Conservation (phyloP, 2,113 vertebrate genomes). For the Caretta caretta region DNA sequence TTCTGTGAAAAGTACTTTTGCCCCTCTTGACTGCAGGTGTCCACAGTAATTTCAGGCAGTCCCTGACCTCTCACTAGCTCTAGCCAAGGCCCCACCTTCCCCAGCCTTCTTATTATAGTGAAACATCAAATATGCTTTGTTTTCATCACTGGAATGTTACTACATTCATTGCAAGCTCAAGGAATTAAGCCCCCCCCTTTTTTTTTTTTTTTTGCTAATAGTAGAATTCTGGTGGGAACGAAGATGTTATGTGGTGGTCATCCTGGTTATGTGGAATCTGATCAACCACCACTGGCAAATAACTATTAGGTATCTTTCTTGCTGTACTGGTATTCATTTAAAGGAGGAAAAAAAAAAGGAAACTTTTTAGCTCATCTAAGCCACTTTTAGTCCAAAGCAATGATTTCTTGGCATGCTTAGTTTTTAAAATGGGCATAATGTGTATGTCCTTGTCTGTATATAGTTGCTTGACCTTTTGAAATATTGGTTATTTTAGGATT, state of each 20-base stretch:
- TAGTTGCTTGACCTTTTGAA: slow-evolving; percentile 54
- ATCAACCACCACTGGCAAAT: slow-evolving; percentile 21
- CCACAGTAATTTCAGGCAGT: not conserved
- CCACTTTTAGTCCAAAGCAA: not conserved
- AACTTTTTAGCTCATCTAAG: slow-evolving; percentile 4
- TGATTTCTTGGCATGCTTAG: slow-evolving; percentile 1
- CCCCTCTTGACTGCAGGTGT: not conserved
- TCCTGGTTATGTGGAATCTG: slow-evolving; percentile 2
- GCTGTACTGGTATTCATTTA: not conserved
- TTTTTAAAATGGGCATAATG: slow-evolving; percentile 27
- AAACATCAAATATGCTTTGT: not conserved
- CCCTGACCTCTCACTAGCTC: not conserved
- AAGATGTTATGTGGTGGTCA: slow-evolving; percentile 69
- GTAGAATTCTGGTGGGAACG: slow-evolving; percentile 60
- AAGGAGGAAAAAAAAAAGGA: not conserved
- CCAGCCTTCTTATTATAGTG: too few relatives aligned
- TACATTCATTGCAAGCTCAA: slow-evolving; percentile 31
- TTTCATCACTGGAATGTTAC: slow-evolving; percentile 67
- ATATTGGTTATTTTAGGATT: slow-evolving; percentile 60
- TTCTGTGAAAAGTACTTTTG: not conserved
- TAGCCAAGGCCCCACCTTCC: not conserved
- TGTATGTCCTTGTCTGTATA: slow-evolving; percentile 13
- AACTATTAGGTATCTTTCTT: slow-evolving; percentile 22
- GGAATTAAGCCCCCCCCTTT: slow-evolving; percentile 4
- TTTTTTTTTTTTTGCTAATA: not conserved